phyloP scores from a whole-genome alignment of 2,113 vertebrate genomes.

The Jacana jacana region DNA sequence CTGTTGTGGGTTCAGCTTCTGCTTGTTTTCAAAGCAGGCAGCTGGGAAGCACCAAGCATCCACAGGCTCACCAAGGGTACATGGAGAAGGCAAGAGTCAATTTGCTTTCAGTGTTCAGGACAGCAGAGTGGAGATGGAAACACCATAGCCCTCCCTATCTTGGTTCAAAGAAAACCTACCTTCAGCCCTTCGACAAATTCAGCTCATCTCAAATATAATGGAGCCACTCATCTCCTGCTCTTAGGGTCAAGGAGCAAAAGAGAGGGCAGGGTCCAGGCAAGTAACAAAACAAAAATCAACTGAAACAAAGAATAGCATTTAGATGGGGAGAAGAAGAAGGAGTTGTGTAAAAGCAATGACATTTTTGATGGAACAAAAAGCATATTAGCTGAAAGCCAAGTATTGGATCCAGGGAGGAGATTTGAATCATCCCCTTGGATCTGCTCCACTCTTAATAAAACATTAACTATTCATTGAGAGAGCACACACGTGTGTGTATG shows the following conservation, averaged over 20 bases:
- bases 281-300: background rate
- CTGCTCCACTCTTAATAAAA: constrained; percentile 43
- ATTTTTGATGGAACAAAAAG: constrained; percentile 52
- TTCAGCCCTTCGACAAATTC: background rate
- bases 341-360: constrained; percentile 23
- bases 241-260: background rate
- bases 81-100: background rate
- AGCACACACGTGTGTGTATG: constrained; percentile 29
- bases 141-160: background rate
- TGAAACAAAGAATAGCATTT: constrained; percentile 47
- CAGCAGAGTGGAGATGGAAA: background rate
- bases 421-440: constrained; percentile 58
- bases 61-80: accelerated
- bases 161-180: background rate
- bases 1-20: background rate
- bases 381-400: constrained; percentile 58
- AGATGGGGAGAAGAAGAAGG: constrained; percentile 1
- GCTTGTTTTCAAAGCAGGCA: background rate
- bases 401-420: background rate
- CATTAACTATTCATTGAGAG: constrained; percentile 36
- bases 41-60: background rate
- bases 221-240: background rate
- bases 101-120: accelerated
- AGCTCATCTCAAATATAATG: background rate
- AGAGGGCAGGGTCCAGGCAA: background rate